Conservation (phyloP, 2,797 vertebrate species). For the Podargus strigoides region DNA sequence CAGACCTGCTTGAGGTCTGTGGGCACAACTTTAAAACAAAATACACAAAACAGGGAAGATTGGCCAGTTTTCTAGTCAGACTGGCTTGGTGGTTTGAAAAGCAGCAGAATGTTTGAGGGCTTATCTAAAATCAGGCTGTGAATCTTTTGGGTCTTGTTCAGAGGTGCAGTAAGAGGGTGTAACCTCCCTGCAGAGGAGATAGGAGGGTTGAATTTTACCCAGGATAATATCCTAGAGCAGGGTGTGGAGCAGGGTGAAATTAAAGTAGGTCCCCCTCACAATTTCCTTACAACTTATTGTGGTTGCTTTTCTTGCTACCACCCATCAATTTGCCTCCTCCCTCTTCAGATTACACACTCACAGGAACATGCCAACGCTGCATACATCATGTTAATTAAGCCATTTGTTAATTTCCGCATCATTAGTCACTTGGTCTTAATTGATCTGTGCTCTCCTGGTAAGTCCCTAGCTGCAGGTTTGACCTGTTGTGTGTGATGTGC, state of each 20-base stretch:
- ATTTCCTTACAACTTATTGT: neutral
- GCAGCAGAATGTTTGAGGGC: neutral
- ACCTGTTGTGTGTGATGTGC: neutral
- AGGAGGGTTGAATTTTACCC: slow-evolving; percentile 1
- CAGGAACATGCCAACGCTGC: neutral
- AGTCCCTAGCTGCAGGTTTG: neutral
- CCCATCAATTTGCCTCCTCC: slow-evolving; percentile 2
- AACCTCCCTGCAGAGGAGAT: slow-evolving; percentile 23
- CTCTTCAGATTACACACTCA: neutral
- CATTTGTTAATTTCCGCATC: neutral
- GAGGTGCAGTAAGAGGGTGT: slow-evolving; percentile 49
- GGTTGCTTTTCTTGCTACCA: neutral
- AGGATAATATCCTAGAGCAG: slow-evolving; percentile 12
- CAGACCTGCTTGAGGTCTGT: neutral
- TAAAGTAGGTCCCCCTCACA: neutral
- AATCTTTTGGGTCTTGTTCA: slow-evolving; percentile 28
- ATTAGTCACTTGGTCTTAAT: neutral
- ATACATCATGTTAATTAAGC: neutral
- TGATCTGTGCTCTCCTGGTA: neutral
- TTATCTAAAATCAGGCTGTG: slow-evolving; percentile 29
- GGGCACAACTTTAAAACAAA: neutral
- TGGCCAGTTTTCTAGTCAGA: slow-evolving; percentile 16
- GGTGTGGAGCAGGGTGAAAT: slow-evolving; percentile 19
- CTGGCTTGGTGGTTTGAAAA: slow-evolving; percentile 45
- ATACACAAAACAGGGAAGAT: neutral